phyloP scores from a whole-genome alignment of 2,888 invertebrate genomes.

The Omphaloscelis lunosa region DNA sequence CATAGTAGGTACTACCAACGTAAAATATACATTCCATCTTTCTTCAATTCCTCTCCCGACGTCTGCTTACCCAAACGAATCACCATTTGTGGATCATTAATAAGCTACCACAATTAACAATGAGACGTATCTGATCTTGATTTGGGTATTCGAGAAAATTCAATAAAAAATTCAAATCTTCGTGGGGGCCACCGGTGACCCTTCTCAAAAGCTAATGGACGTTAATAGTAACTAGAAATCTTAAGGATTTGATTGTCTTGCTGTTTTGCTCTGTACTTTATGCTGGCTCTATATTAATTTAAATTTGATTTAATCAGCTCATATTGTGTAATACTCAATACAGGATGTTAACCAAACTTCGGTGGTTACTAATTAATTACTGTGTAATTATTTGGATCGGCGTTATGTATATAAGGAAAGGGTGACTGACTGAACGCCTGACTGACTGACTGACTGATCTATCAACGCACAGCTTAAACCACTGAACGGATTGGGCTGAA shows the following conservation, averaged over 20 bases:
- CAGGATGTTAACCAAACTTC: slow-evolving; percentile 29
- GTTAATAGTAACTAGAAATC: slow-evolving; percentile 64
- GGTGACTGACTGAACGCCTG: too few species aligned
- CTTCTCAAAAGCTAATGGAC: slow-evolving; percentile 66
- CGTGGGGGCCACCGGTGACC: slow-evolving; percentile 52
- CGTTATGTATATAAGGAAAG: neutral
- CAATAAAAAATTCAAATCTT: slow-evolving; percentile 68
- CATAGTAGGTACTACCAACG: neutral
- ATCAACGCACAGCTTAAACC: too few species aligned
- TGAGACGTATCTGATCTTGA: slow-evolving; percentile 61
- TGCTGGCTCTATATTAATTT: slow-evolving; percentile 45
- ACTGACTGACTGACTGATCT: too few species aligned
- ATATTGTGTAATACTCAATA: slow-evolving; percentile 39
- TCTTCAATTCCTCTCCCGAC: neutral
- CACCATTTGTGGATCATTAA: slow-evolving; percentile 52
- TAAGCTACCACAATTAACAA: slow-evolving; percentile 51
- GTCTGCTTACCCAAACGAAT: slow-evolving; percentile 13
- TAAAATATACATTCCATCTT: neutral
- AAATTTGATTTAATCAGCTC: slow-evolving; percentile 39
- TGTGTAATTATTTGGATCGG: neutral
- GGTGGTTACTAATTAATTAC: slow-evolving; percentile 32
- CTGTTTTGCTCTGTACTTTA: slow-evolving; percentile 20
- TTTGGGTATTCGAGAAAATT: slow-evolving; percentile 66
- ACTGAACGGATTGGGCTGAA: too few species aligned
- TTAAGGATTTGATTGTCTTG: slow-evolving; percentile 57